These are phyloP conservation scores for Nothura maculosa DNA, from an alignment of 2,797 vertebrate species.

Conservation along the genomic window DNA sequence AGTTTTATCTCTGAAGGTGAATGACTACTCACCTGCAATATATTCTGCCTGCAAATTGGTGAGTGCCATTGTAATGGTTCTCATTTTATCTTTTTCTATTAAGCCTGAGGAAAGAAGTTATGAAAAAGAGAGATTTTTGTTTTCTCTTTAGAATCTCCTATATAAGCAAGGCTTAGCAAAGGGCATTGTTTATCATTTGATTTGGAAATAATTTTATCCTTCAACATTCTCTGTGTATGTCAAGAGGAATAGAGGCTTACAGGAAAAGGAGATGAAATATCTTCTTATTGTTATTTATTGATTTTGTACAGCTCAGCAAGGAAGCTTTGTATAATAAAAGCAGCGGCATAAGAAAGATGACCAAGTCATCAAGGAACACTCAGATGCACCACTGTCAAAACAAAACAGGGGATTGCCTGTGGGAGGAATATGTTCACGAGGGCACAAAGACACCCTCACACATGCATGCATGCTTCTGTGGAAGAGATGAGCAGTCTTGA, in stretches of 20 bases:
- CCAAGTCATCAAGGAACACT: not conserved
- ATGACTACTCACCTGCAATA: conserved; percentile 48
- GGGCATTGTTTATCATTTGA: conserved; percentile 33
- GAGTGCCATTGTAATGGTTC: conserved; percentile 41
- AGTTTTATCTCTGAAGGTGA: conserved; percentile 51
- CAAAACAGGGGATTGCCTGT: not conserved
- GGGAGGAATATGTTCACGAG: not conserved
- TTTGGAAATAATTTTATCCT: conserved; percentile 55
- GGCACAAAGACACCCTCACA: accelerated
- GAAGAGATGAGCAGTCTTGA: not conserved
- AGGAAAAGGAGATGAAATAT: conserved; percentile 16
- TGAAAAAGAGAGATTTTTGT: conserved; percentile 40
- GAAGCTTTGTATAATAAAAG: not conserved
- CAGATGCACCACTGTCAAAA: not conserved
- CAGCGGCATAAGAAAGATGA: conserved; percentile 12
- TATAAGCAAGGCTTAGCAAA: conserved; percentile 44
- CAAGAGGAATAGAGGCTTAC: not conserved
- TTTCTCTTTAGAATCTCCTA: conserved; percentile 17
- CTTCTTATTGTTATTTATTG: conserved; percentile 15
- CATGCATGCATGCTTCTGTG: accelerated
- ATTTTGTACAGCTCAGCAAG: conserved; percentile 6
- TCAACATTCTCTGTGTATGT: not conserved
- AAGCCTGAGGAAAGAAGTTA: conserved; percentile 26
- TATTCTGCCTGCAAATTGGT: conserved; percentile 48
- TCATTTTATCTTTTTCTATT: conserved; percentile 63